A percentile compares a stretch with the other conserved stretches of the same genome.
Conservation (phyloP, 2,888 invertebrate genomes). For the Willowsia nigromaculata region DNA sequence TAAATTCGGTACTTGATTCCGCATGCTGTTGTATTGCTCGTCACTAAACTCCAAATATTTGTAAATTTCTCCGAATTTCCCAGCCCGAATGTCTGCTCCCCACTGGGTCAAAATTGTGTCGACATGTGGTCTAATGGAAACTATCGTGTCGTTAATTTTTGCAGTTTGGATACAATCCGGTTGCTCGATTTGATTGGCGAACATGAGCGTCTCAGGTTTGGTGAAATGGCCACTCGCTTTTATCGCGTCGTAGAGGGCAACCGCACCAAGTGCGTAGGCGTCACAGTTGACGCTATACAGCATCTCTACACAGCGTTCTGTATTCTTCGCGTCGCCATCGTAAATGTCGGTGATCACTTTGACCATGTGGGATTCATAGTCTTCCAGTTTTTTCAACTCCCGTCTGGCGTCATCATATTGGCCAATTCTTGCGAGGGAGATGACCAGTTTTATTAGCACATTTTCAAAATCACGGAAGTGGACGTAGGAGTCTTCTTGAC, state of each 20-base stretch:
- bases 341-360: background rate
- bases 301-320: background rate
- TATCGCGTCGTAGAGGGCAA: background rate
- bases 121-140: background rate
- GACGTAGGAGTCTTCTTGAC: too few relatives aligned
- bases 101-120: background rate
- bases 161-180: background rate
- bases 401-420: too few relatives aligned
- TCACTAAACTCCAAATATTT: background rate
- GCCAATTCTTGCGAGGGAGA: too few relatives aligned
- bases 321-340: background rate
- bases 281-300: background rate
- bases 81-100: background rate
- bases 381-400: background rate
- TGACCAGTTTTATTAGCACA: too few relatives aligned
- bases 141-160: background rate
- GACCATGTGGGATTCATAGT: background rate
- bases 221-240: background rate
- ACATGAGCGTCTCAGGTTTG: background rate
- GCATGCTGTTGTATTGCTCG: background rate
- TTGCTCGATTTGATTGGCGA: background rate
- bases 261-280: background rate
- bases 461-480: too few relatives aligned
- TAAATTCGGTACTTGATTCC: background rate
- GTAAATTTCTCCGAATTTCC: background rate